Evolutionary conservation across 2,797 vertebrate genomes (phyloP), one percentile per base, ranked within the genome.

Genomic region (Gymnothorax reevesii): DNA sequence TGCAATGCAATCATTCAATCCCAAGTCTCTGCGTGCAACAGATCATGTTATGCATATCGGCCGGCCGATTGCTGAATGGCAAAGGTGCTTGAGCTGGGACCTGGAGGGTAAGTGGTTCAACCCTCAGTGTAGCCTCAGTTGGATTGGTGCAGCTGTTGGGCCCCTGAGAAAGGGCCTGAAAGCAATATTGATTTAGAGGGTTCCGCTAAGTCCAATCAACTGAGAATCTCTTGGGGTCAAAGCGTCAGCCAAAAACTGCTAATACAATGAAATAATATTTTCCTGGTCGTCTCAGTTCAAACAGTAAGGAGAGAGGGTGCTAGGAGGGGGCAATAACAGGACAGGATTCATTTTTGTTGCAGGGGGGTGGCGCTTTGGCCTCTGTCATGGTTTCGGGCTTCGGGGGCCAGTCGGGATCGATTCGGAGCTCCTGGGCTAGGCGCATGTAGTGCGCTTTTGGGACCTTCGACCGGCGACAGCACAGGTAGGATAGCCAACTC

Each of bases 391-490:
- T 99, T 89, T 97, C 97, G 88, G 98, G 98, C 93, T 98, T 99
- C 66, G 99, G 99, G 20, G 99, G 99, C 99, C 99, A 99, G 89
- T 99, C 97, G 0, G 98, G 99, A 92, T 99, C 99, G 79, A 98
- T 95, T 69, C 96, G 94, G 87, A 99, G 96, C 94, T 99, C 98
- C 95, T 99, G 97, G 89, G 99, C 99, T 91, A 99, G 95, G 89
- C 98, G 97, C 97, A 97, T 97, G 91, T 99, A 99, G 88, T 98
- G 98, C 71, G 98, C 98, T 93, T 98, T 97, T 89, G 97, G 98
- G 0, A 92, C 92, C 88, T 93, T 96, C 90, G 95, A 96, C 90
- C 88, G 92, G 62, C 91, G 95, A 73, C 95, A 95, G 87, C 96
- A 95, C 13, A 97, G 87, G 89, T 94, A 93, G 27, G 95, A 94